Evolutionary conservation across 2,113 vertebrate genomes (phyloP).

Genomic region (Mungos mungo): DNA sequence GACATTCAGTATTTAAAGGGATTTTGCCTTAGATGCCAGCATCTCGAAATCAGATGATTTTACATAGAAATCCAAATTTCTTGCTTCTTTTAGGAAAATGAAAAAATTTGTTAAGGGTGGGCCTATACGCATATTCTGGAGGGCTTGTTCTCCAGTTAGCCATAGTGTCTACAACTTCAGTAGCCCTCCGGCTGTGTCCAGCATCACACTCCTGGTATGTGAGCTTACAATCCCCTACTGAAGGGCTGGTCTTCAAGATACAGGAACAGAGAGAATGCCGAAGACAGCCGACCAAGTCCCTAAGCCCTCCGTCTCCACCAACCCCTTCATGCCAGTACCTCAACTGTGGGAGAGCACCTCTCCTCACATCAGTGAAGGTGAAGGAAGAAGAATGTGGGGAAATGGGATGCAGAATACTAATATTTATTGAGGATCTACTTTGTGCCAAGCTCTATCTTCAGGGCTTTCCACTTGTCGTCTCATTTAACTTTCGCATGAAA

Average conservation of each 20-base stretch:
- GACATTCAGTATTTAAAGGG: neutral
- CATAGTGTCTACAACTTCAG: too few species aligned
- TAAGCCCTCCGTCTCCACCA: neutral
- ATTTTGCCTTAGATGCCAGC: neutral
- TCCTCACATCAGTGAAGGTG: neutral
- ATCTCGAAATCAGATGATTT: neutral
- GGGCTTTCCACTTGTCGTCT: neutral
- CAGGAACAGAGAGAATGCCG: neutral
- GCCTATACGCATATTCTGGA: too few species aligned
- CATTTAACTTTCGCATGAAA: neutral
- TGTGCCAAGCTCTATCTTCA: neutral
- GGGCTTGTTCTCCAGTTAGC: fast-evolving
- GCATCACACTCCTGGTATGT: neutral
- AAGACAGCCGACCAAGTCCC: neutral
- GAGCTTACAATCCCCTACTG: neutral
- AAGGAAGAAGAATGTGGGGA: neutral
- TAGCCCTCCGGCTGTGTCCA: neutral
- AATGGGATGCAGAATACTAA: neutral
- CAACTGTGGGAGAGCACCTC: neutral
- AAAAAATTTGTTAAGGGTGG: neutral
- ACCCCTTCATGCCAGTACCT: neutral
- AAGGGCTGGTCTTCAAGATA: neutral
- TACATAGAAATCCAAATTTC: neutral
- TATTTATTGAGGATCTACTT: neutral
- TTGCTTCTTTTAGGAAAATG: neutral